Evolutionary conservation across 30 jellyfish, hydroid and myxozoan genomes (phyloP).

Genomic region (Chrysaora quinquecirrha): DNA sequence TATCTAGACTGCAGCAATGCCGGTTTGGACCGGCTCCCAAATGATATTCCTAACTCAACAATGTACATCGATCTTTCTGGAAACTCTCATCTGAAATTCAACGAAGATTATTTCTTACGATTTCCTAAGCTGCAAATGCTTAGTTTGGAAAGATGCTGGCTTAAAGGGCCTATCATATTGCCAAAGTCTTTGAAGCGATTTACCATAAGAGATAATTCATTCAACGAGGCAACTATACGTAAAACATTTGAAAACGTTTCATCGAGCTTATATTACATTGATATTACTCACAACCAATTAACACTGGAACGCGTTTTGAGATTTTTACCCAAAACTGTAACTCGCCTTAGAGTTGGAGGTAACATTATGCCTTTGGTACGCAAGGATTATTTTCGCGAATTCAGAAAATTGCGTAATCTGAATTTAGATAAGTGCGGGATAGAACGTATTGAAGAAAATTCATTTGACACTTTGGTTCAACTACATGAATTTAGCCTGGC

Average conservation of each 20-base stretch:
- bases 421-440: not conserved
- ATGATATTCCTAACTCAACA: not conserved
- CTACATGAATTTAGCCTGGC: not conserved
- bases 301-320: not conserved
- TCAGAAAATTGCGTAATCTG: not conserved
- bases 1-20: conserved; percentile 13
- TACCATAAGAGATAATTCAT: not conserved
- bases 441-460: not conserved
- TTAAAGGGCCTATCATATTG: not conserved
- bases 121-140: conserved; percentile 21
- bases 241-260: not conserved
- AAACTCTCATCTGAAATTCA: conserved; percentile 9
- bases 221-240: conserved; percentile 1
- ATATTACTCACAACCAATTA: conserved; percentile 8
- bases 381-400: not conserved
- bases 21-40: conserved; percentile 20
- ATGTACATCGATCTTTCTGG: conserved; percentile 19
- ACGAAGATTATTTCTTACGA: conserved; percentile 3
- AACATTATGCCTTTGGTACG: conserved; percentile 9
- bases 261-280: not conserved
- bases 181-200: conserved; percentile 15
- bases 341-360: not conserved
- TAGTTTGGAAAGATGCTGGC: conserved; percentile 9
- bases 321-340: not conserved
- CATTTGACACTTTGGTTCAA: conserved; percentile 5